Evolutionary conservation across 2,888 invertebrate genomes (phyloP).

Genomic region (Mantis religiosa): DNA sequence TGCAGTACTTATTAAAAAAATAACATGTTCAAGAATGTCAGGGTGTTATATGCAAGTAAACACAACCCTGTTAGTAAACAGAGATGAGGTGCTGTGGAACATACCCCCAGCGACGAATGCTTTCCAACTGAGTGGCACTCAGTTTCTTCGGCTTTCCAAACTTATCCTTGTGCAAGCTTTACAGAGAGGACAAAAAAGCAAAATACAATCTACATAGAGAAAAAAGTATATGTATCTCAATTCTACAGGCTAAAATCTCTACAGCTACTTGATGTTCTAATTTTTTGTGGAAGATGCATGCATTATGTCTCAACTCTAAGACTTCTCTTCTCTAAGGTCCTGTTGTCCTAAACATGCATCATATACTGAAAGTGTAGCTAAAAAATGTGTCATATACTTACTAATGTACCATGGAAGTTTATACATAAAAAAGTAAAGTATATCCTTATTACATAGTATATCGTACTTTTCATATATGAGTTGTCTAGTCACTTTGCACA

Average conservation of each 20-base stretch:
- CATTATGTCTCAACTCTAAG: no score
- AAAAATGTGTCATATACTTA: no score
- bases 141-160: constrained; percentile 77
- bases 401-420: no score
- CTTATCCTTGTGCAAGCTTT: constrained; percentile 85
- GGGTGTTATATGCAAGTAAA: background rate
- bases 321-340: no score
- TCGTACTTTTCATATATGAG: no score
- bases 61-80: background rate
- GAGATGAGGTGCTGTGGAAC: constrained; percentile 41
- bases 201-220: constrained; percentile 23
- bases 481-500: no score
- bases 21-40: background rate
- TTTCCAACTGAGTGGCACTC: constrained; percentile 71
- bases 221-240: background rate
- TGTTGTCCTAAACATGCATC: no score
- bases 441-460: no score
- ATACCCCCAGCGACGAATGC: constrained; percentile 72
- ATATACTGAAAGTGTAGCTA: no score
- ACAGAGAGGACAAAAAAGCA: constrained; percentile 44
- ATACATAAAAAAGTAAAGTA: no score
- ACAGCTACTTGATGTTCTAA: background rate
- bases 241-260: background rate
- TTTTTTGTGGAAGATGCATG: no score
- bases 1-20: no score